Base-by-base conservation (phyloP, 1,140 invertebrate species). In the Teleopsis dalmanni region DNA sequence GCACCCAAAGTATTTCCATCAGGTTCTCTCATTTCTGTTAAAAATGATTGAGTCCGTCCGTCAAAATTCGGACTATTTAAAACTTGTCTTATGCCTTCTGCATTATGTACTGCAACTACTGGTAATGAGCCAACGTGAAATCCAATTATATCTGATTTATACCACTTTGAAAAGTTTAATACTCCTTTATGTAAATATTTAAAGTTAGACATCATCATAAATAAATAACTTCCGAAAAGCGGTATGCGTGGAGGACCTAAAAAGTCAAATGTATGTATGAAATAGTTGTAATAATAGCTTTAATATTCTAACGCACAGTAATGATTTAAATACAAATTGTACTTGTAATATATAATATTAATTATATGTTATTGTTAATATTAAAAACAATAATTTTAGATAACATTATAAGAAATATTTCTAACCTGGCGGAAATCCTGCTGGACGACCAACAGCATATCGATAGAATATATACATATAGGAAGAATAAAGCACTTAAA, bases 131-230 rank as follows among this genome's bases (percentile, higher is more conserved):
- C 76, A 2, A 76, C 19, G 40, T 72, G 62, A 2, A 74, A 54
- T 0, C 73, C 72, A 10, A 77, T 52, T 14, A 76, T 57, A 40
- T 73, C 72, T 4, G 75, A 73, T 34, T 74, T 69, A 34, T 75
- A 72, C 59, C 60, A 69, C 14, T 63, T 55, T 22, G 59, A 59
- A 1, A 70, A 48, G 4, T 43, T 47, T 18, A 67, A 22, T 1
- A 56, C 60, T 0, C 56, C 65, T 54, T 69, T 67, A 48, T 70
- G 67, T 4, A 70, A 38, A 31, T 58, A 66, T 38, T 67, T 63
- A 18, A 49, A 56, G 46, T 69, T 59, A 5, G 62, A 44, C 18
- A 65, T 14, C 50, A 70, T 52, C 50, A 70, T 48, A 47, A 69
- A 70, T 3, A 70, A 51, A 43, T 70, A 70, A 47, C 62, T 64